Conservation (phyloP, 2,113 vertebrate genomes). For the Microcebus griseorufus region DNA sequence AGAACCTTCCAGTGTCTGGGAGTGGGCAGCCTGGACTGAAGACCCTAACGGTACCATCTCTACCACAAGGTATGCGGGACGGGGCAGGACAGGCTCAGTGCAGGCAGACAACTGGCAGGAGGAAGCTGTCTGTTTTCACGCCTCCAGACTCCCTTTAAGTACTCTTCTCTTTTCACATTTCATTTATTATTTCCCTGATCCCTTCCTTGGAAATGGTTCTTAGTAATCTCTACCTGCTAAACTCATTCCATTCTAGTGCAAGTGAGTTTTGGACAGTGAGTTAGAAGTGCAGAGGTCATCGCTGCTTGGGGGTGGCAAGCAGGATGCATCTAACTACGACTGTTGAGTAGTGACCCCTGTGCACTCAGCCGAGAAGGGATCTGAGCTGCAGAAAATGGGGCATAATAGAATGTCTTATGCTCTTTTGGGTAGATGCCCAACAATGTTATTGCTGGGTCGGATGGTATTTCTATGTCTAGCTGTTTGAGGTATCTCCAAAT, state of each 20-base stretch:
- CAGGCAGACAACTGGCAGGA: too few relatives aligned
- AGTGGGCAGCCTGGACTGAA: background rate
- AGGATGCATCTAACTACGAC: background rate
- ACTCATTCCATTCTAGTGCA: background rate
- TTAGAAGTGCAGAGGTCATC: background rate
- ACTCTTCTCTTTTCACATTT: background rate
- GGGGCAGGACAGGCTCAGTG: background rate
- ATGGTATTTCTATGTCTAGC: too few relatives aligned
- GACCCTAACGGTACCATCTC: rapidly evolving
- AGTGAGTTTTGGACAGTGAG: background rate
- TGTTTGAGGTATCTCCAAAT: too few relatives aligned
- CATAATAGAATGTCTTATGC: too few relatives aligned
- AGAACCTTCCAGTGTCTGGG: background rate
- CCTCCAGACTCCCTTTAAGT: background rate
- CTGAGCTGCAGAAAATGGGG: background rate
- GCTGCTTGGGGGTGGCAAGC: background rate
- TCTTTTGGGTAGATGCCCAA: too few relatives aligned
- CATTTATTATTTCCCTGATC: background rate
- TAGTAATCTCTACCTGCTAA: background rate
- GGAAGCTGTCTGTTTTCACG: background rate
- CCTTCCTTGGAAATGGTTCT: background rate
- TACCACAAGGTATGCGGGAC: rapidly evolving
- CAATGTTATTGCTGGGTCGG: too few relatives aligned
- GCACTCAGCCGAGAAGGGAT: background rate
- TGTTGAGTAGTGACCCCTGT: background rate